Base-by-base conservation (phyloP, 2,797 vertebrate species). In the Trachurus trachurus region DNA sequence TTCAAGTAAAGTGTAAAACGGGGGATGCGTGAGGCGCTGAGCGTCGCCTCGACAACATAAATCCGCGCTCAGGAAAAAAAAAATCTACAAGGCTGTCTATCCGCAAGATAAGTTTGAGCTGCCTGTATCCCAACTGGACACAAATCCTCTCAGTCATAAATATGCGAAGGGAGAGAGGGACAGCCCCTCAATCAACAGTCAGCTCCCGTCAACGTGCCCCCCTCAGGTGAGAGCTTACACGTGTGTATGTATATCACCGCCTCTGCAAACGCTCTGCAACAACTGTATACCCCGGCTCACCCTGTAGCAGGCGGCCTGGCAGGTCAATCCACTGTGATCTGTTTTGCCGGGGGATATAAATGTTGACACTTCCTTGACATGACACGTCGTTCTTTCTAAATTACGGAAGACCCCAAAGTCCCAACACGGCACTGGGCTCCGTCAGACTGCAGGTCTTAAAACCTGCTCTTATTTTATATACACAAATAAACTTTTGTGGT, bases 111-210 rank as follows among this genome's bases (percentile, higher is more conserved):
- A 82, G 86, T 91, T 84, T 78, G 84, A 83, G 84, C 83, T 57
- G 84, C 78, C 81, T 74, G 73, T 17, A 76, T 58, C 73, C 65
- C 75, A 65, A 87, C 88, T 63, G 88, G 89, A 93, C 90, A 91
- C 91, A 90, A 87, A 91, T 94, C 86, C 85, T 89, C 76, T 78
- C 78, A 66, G 84, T 89, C 86, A 86, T 90, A 92, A 90, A 92
- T 92, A 87, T 89, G 86, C 61, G 60, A 3, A 71, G 85, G 84
- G 84, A 82, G 84, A 80, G 75, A 78, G 86, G 88, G 88, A 86
- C 86, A 70, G 87, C 78, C 78, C 56, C 83, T 91, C 88, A 78
- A 90, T 92, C 89, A 90, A 64, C 31, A 85, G 73, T 90, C 87
- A 73, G 84, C 79, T 44, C 54, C 82, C 60, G 77, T 86, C 88